A percentile compares a stretch with the other conserved stretches of the same genome.
These are phyloP conservation scores for Tuberolachnus salignus DNA, from an alignment of 2,888 invertebrate genomes.

Conservation along the genomic window DNA sequence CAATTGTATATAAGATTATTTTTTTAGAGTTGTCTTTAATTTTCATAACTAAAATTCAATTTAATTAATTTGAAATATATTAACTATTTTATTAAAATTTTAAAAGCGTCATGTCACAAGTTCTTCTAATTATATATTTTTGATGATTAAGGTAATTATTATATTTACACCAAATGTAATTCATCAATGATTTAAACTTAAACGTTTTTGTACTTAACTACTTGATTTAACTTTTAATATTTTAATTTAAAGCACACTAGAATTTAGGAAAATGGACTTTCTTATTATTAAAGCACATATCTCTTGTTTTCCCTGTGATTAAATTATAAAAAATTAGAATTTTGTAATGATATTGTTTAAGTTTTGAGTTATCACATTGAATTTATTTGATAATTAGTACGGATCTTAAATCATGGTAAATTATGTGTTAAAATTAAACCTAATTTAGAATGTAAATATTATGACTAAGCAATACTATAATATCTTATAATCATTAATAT, in stretches of 20 bases:
- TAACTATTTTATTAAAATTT: background rate
- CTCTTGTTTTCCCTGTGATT: conserved; percentile 28
- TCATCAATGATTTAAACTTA: conserved; percentile 6
- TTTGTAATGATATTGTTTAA: background rate
- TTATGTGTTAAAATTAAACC: conserved; percentile 19
- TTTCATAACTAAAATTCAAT: background rate
- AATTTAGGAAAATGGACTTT: conserved; percentile 25
- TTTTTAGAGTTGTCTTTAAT: conserved; percentile 13
- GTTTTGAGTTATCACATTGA: conserved; percentile 2
- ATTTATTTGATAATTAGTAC: conserved; percentile 33
- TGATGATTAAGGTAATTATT: background rate
- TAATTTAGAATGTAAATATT: conserved; percentile 32
- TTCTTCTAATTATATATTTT: conserved; percentile 24
- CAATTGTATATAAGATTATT: background rate
- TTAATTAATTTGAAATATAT: conserved; percentile 3
- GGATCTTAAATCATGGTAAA: conserved; percentile 49
- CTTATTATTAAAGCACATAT: conserved; percentile 35
- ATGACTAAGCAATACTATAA: conserved; percentile 44
- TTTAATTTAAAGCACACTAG: conserved; percentile 24
- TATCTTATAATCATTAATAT: background rate
- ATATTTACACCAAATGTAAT: conserved; percentile 30
- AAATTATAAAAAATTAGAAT: background rate
- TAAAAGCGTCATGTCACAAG: background rate
- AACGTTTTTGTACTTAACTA: conserved; percentile 13
- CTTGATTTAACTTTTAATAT: background rate